These are phyloP conservation scores for Drosophila merina DNA, from an alignment of 2,888 invertebrate genomes.

Conservation along the genomic window DNA sequence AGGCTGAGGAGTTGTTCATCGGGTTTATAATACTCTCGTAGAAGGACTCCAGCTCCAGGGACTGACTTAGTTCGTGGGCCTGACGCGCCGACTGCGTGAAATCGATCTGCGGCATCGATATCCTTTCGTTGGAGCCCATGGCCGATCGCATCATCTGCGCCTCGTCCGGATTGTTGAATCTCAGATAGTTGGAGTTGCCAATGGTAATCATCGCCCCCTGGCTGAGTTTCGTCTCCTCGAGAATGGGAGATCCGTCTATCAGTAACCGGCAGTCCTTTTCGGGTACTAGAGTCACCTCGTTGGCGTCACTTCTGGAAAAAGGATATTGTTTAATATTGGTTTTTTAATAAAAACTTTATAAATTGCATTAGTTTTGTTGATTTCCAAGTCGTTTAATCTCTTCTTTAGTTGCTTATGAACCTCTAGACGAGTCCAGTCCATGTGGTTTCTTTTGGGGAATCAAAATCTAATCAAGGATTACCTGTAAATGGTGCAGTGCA, in stretches of 20 bases:
- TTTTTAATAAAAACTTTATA: no score
- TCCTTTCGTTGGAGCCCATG: conserved; percentile 87
- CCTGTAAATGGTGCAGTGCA: conserved; percentile 94
- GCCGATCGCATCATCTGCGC: conserved; percentile 94
- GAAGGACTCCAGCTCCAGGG: conserved; percentile 76
- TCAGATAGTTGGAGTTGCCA: conserved; percentile 95
- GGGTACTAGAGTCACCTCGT: conserved; percentile 93
- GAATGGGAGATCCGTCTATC: conserved; percentile 90
- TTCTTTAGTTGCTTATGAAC: no score
- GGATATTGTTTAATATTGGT: no score
- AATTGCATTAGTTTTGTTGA: no score
- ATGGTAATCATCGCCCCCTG: conserved; percentile 97
- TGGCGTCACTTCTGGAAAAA: conserved; percentile 86
- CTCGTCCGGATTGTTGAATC: conserved; percentile 96
- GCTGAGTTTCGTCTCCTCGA: conserved; percentile 89
- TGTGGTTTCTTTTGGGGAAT: neutral
- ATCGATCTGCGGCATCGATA: conserved; percentile 91
- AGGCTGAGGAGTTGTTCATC: conserved; percentile 8
- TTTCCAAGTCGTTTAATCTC: no score
- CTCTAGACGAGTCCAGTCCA: neutral
- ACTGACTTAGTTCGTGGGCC: conserved; percentile 44
- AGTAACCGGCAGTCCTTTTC: conserved; percentile 87
- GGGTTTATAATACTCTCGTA: conserved; percentile 80
- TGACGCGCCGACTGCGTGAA: conserved; percentile 83
- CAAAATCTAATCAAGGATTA: neutral